Conservation (phyloP, 2,888 invertebrate genomes). For the Plutella xylostella region DNA sequence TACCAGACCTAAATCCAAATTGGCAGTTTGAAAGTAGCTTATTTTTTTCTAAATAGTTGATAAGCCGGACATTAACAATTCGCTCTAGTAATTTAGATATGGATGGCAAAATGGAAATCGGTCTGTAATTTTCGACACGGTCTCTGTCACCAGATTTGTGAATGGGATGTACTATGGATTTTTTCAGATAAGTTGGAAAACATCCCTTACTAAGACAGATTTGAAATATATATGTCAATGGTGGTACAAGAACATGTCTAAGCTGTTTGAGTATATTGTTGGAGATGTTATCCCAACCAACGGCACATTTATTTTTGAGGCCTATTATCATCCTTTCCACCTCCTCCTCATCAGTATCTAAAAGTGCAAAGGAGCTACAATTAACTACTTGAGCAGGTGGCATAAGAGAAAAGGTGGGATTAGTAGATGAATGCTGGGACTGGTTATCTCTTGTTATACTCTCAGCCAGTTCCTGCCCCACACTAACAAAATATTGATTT, state of each 20-base stretch:
- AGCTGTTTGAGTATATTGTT: conserved; percentile 4
- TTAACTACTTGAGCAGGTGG: too few relatives aligned
- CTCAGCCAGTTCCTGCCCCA: too few relatives aligned
- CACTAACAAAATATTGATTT: too few relatives aligned
- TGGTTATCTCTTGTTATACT: too few relatives aligned
- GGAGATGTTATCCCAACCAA: conserved; percentile 9
- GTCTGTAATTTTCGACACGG: conserved; percentile 6
- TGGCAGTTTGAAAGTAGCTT: conserved; percentile 10
- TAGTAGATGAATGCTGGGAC: too few relatives aligned
- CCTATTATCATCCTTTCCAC: too few relatives aligned
- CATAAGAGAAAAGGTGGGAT: too few relatives aligned
- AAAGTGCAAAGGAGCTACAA: too few relatives aligned
- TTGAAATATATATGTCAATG: conserved; percentile 5
- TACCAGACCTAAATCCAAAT: conserved; percentile 13
- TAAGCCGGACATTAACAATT: conserved; percentile 7
- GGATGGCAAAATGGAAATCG: conserved; percentile 9
- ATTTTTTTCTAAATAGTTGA: conserved; percentile 10
- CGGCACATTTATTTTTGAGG: conserved; percentile 4
- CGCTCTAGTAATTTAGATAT: conserved; percentile 10
- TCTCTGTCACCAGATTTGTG: conserved; percentile 11
- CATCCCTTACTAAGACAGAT: conserved; percentile 7
- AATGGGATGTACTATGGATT: conserved; percentile 8
- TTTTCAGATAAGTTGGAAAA: conserved; percentile 12
- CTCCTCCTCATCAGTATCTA: too few relatives aligned
- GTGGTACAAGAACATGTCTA: background rate